These are phyloP conservation scores for Arnoldichthys spilopterus DNA, from an alignment of 2,797 vertebrate genomes.

Conservation along the genomic window DNA sequence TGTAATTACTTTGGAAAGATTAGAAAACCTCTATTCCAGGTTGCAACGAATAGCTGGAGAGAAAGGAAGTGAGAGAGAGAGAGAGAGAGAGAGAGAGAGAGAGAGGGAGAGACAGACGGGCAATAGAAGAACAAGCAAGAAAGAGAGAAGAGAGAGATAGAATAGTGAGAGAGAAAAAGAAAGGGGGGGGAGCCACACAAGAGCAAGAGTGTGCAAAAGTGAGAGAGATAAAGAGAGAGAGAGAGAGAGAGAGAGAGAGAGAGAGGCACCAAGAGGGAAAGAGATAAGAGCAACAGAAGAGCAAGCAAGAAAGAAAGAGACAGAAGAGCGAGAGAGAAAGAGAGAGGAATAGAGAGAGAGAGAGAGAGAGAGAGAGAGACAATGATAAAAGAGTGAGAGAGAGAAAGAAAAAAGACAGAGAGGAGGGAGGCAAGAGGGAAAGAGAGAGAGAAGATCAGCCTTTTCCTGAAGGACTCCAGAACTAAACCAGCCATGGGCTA, in stretches of 20 bases:
- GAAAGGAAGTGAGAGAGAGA: slow-evolving; percentile 11
- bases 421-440: too few species aligned
- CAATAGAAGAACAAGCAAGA: not conserved
- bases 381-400: not conserved
- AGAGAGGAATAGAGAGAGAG: not conserved
- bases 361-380: not conserved
- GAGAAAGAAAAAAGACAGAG: not conserved
- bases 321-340: not conserved
- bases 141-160: not conserved
- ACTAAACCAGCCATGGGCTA: too few species aligned
- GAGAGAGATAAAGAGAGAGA: not conserved
- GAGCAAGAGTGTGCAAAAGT: too few species aligned
- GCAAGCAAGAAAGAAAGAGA: not conserved
- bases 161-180: not conserved
- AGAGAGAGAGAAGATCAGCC: too few species aligned
- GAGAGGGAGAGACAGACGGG: slow-evolving; percentile 32
- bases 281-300: not conserved
- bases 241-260: not conserved
- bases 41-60: slow-evolving; percentile 37
- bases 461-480: too few species aligned
- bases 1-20: slow-evolving; percentile 59
- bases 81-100: slow-evolving; percentile 19
- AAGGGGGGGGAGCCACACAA: too few species aligned
- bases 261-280: not conserved
- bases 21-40: slow-evolving; percentile 52